Percentiles rank a stretch among this genome's conserved stretches.
Evolutionary conservation across 2,797 vertebrate genomes (phyloP).

Genomic region (Thalassophryne amazonica): DNA sequence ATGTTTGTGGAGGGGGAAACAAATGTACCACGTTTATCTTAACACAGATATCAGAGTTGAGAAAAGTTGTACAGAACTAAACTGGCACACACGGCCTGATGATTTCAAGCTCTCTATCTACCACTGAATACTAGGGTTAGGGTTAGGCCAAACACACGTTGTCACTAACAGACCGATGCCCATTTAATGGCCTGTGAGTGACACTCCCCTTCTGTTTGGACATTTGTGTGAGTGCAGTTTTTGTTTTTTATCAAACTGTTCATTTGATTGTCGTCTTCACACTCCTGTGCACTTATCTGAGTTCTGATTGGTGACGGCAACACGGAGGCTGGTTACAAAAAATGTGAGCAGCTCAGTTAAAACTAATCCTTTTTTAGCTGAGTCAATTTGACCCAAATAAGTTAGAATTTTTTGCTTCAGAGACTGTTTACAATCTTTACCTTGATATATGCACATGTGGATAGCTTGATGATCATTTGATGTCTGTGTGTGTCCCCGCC

Average conservation of each 20-base stretch:
- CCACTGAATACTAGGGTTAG: conserved; percentile 1
- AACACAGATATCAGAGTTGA: background rate
- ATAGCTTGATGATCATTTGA: conserved; percentile 74
- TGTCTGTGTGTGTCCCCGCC: conserved; percentile 40
- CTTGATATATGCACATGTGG: conserved; percentile 76
- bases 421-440: conserved; percentile 77
- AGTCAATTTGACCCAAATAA: conserved; percentile 41
- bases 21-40: conserved; percentile 5
- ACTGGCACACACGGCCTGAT: background rate
- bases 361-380: conserved; percentile 26
- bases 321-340: no score
- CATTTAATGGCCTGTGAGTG: background rate
- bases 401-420: conserved; percentile 57
- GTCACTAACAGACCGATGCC: background rate
- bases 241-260: conserved; percentile 32
- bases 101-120: background rate
- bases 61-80: conserved; percentile 4
- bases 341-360: no score
- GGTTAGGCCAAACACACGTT: background rate
- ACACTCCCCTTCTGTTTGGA: conserved; percentile 6
- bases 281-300: conserved; percentile 25
- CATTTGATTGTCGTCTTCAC: conserved; percentile 21
- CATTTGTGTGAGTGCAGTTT: conserved; percentile 27
- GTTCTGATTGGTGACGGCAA: conserved; percentile 46
- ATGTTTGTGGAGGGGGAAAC: conserved; percentile 4